phyloP scores from a whole-genome alignment of 2,888 invertebrate species.

The Synanthedon vespiformis region DNA sequence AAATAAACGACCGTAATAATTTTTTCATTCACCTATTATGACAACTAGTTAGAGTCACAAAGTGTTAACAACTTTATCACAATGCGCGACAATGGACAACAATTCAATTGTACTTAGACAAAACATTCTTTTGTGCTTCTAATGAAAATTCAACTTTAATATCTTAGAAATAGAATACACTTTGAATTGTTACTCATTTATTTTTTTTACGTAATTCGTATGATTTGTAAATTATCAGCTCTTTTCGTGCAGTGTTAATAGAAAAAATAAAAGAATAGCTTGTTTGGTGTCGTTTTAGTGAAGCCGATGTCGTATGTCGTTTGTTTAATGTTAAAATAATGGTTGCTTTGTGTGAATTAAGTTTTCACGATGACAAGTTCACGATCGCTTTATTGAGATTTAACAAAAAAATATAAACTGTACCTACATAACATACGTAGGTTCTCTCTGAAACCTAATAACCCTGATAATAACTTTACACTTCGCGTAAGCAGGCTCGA shows the following conservation, averaged over 20 bases:
- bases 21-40: constrained; percentile 15
- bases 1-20: constrained; percentile 6
- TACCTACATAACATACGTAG: no score
- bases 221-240: constrained; percentile 22
- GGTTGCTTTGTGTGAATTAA: background rate
- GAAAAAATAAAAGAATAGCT: constrained; percentile 13
- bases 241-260: constrained; percentile 33
- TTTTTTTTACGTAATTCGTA: constrained; percentile 5
- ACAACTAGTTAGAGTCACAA: constrained; percentile 12
- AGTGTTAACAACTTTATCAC: constrained; percentile 37
- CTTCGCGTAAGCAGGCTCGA: no score
- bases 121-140: constrained; percentile 5
- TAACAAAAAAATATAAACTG: no score
- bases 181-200: background rate
- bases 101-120: constrained; percentile 15
- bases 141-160: constrained; percentile 5
- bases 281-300: constrained; percentile 17
- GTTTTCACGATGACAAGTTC: background rate
- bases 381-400: no score
- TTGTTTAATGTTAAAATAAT: constrained; percentile 7
- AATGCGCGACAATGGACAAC: constrained; percentile 34
- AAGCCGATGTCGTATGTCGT: constrained; percentile 37
- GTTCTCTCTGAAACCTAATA: no score
- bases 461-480: no score
- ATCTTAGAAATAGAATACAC: background rate